These are phyloP conservation scores for Drosophila lacteicornis DNA, from an alignment of 1,140 invertebrate genomes.

Conservation along the genomic window DNA sequence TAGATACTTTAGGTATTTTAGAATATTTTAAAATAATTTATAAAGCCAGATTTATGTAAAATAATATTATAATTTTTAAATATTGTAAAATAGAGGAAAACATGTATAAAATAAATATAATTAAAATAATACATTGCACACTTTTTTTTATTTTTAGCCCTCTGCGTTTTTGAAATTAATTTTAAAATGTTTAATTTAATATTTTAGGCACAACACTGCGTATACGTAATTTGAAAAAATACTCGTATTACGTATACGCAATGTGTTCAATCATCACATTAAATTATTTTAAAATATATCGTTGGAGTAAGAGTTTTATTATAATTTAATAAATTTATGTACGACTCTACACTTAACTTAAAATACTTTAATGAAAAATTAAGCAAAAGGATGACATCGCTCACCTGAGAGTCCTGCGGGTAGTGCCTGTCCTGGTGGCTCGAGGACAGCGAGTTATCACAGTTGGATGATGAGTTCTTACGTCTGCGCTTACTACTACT, in stretches of 20 bases:
- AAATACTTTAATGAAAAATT: too few relatives aligned
- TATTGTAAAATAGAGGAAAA: background rate
- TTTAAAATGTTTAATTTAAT: background rate
- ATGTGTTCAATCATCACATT: too few relatives aligned
- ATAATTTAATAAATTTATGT: background rate
- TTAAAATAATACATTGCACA: background rate
- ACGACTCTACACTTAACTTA: background rate
- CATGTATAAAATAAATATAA: background rate
- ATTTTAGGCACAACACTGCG: background rate
- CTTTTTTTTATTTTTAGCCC: background rate
- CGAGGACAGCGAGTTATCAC: slow-evolving; percentile 88
- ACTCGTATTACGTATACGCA: slow-evolving; percentile 5
- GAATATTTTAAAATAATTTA: background rate
- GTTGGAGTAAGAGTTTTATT: background rate
- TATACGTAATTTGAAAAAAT: background rate
- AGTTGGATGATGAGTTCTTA: slow-evolving; percentile 89
- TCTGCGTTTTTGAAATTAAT: background rate
- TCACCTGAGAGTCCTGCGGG: slow-evolving; percentile 88
- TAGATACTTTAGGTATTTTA: background rate
- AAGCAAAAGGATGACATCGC: background rate
- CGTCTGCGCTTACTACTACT: slow-evolving; percentile 89
- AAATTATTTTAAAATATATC: too few relatives aligned
- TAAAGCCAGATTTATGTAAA: too few relatives aligned
- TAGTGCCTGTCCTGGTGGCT: slow-evolving; percentile 88
- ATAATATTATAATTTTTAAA: background rate